Conservation (phyloP, 2,888 invertebrate genomes). For the Epistrophe eligans region DNA sequence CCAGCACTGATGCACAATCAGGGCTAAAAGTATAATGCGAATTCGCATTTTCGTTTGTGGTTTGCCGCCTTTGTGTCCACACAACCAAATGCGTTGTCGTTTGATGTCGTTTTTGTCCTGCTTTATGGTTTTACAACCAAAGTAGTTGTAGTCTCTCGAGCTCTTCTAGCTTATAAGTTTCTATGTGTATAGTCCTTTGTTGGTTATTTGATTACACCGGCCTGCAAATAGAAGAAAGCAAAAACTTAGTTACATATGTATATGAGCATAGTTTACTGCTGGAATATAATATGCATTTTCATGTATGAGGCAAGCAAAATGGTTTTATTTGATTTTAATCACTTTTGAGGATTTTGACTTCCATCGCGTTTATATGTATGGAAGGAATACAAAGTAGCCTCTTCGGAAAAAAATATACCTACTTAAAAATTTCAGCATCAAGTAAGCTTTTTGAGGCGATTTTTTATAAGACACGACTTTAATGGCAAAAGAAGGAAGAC, state of each 20-base stretch:
- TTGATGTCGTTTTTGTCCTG: constrained; percentile 61
- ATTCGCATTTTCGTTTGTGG: constrained; percentile 76
- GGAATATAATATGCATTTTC: neutral
- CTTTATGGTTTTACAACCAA: constrained; percentile 49
- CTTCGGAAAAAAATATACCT: neutral
- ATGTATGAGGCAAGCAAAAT: neutral
- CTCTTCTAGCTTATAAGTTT: constrained; percentile 24
- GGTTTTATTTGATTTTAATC: neutral
- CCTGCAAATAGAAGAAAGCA: constrained; percentile 51
- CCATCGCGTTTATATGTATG: neutral
- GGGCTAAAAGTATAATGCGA: constrained; percentile 68
- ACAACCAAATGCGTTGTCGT: constrained; percentile 47
- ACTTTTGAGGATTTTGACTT: neutral
- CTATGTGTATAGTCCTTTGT: constrained; percentile 41
- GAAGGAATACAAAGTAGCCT: neutral
- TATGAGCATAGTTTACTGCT: neutral
- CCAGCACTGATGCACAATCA: constrained; percentile 74
- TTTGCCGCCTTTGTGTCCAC: constrained; percentile 59
- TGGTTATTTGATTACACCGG: constrained; percentile 67
- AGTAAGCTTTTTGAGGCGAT: neutral
- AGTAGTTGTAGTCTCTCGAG: constrained; percentile 2
- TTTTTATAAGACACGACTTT: neutral
- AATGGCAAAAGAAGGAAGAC: neutral
- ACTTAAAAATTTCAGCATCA: neutral
- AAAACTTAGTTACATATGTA: constrained; percentile 34